A percentile compares a stretch with the other conserved stretches of the same genome.
These are phyloP conservation scores for Piscicola geometra DNA, from an alignment of 2,888 invertebrate species.

Conservation along the genomic window DNA sequence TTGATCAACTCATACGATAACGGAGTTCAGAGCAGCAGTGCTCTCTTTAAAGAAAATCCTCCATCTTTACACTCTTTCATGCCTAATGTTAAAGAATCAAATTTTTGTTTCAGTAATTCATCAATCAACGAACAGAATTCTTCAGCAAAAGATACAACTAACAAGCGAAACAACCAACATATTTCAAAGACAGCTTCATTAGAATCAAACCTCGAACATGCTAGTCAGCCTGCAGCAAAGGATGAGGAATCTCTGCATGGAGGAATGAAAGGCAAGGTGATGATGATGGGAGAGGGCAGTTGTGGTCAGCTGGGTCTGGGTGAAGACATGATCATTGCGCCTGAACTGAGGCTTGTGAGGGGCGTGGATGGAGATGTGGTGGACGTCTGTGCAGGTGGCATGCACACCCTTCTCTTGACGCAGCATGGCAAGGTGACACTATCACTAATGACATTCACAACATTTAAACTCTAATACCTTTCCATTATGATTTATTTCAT, in stretches of 20 bases:
- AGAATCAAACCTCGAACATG: not conserved
- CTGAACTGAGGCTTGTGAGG: constrained; percentile 69
- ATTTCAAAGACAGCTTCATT: not conserved
- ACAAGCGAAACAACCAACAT: not conserved
- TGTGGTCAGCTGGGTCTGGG: constrained; percentile 24
- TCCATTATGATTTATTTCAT: not conserved
- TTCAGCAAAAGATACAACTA: no score
- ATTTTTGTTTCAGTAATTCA: no score
- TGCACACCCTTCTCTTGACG: constrained; percentile 80
- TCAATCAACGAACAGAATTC: no score
- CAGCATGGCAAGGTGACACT: constrained; percentile 68
- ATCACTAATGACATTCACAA: not conserved
- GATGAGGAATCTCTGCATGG: constrained; percentile 70
- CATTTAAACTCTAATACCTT: not conserved
- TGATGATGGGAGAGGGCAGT: constrained; percentile 7
- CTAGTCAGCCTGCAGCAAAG: not conserved
- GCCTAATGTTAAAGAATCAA: no score
- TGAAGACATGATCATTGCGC: constrained; percentile 63
- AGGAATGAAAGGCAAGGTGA: constrained; percentile 64
- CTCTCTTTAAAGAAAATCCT: no score
- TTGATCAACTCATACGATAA: no score
- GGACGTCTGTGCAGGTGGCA: constrained; percentile 73
- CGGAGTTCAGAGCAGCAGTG: no score
- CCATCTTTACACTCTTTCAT: no score
- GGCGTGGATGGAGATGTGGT: constrained; percentile 45